Conservation (phyloP, 2,113 vertebrate species). For the Ploceus nigricollis region DNA sequence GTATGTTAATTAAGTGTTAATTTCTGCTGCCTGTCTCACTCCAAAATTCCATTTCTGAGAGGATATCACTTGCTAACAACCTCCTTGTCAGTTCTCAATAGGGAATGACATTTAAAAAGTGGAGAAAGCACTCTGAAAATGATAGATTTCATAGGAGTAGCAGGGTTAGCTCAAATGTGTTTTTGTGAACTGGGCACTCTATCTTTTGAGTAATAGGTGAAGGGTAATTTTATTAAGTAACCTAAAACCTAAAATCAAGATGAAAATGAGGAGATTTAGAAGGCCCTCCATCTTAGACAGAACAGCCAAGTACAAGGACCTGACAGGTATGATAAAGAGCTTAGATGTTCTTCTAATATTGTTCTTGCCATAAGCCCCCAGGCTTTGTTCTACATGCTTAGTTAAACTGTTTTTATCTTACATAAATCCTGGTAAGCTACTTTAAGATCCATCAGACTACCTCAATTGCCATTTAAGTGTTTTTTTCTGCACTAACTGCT, state of each 20-base stretch:
- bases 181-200: background rate
- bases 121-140: background rate
- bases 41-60: background rate
- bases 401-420: conserved; percentile 78
- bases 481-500: conserved; percentile 77
- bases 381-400: conserved; percentile 81
- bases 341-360: conserved; percentile 73
- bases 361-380: conserved; percentile 75
- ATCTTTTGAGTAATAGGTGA: background rate
- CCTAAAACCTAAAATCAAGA: conserved; percentile 9
- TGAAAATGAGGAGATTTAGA: conserved; percentile 64
- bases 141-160: background rate
- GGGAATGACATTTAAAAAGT: background rate
- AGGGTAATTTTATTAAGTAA: conserved; percentile 26
- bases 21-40: background rate
- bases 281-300: conserved; percentile 57
- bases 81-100: background rate
- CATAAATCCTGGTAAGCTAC: conserved; percentile 83
- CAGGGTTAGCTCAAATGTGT: background rate
- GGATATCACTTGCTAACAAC: background rate
- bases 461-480: conserved; percentile 84
- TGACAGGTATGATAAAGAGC: conserved; percentile 77
- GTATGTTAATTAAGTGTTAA: background rate
- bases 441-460: conserved; percentile 84
- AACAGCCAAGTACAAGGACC: conserved; percentile 61